phyloP scores from a whole-genome alignment of 2,113 vertebrate species.

The Pardalotus punctatus region DNA sequence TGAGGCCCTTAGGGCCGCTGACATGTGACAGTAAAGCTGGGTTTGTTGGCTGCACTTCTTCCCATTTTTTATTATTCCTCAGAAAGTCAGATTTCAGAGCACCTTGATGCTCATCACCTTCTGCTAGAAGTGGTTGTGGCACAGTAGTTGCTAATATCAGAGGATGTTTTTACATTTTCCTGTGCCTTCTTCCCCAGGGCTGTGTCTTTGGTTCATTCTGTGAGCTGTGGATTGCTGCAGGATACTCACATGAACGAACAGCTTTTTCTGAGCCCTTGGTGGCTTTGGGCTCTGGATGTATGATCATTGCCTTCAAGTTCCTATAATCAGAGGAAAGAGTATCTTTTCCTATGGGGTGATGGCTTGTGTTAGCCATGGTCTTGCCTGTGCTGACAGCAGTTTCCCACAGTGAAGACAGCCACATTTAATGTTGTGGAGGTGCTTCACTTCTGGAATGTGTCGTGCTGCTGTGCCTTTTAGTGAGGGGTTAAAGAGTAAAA shows the following conservation, averaged over 20 bases:
- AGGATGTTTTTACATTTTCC: background rate
- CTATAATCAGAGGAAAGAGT: background rate
- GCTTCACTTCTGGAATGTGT: background rate
- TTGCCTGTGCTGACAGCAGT: background rate
- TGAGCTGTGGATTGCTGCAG: background rate
- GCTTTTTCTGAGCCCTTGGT: background rate
- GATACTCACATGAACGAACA: background rate
- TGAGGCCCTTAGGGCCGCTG: background rate
- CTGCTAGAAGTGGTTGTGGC: background rate
- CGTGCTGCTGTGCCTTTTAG: background rate
- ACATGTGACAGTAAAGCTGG: background rate
- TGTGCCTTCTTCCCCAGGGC: background rate
- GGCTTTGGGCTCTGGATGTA: background rate
- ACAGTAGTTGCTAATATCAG: background rate
- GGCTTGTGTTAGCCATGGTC: background rate
- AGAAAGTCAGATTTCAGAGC: background rate
- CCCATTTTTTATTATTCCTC: background rate
- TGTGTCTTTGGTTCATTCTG: background rate
- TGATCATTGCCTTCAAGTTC: background rate
- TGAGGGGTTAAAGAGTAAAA: background rate
- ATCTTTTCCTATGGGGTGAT: background rate
- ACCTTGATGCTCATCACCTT: background rate
- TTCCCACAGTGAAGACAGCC: background rate
- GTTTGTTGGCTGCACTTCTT: background rate
- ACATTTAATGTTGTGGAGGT: background rate